Evolutionary conservation across 2,888 invertebrate species (phyloP).

Genomic region (Agrotis exclamationis): DNA sequence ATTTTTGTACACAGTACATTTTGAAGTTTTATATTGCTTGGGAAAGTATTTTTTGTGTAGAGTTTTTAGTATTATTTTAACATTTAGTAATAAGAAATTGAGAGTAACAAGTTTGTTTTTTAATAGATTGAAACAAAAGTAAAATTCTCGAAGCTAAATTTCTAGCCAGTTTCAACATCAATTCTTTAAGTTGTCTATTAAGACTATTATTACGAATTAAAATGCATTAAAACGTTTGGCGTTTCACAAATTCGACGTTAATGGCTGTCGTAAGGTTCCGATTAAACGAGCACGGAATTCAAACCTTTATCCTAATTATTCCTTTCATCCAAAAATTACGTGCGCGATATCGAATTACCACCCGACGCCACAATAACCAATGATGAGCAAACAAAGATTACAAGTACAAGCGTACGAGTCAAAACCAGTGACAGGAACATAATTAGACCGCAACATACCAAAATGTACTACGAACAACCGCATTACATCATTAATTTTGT

Average conservation of each 20-base stretch:
- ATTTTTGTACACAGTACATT: slow-evolving; percentile 31
- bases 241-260: slow-evolving; percentile 12
- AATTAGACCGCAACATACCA: slow-evolving; percentile 66
- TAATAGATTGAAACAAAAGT: too few species aligned
- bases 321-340: slow-evolving; percentile 25
- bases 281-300: not conserved
- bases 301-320: not conserved
- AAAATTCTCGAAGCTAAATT: too few species aligned
- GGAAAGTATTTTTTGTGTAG: not conserved
- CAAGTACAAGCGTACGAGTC: slow-evolving; percentile 46
- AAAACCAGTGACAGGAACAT: slow-evolving; percentile 58
- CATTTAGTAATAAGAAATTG: too few species aligned
- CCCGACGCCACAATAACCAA: slow-evolving; percentile 29
- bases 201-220: slow-evolving; percentile 3
- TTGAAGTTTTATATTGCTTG: not conserved
- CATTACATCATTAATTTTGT: slow-evolving; percentile 65
- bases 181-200: not conserved
- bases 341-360: slow-evolving; percentile 15
- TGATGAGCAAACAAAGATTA: slow-evolving; percentile 57
- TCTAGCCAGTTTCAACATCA: too few species aligned
- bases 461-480: slow-evolving; percentile 53
- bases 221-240: slow-evolving; percentile 19
- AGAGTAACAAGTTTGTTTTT: too few species aligned
- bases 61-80: not conserved
- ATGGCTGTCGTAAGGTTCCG: not conserved